Evolutionary conservation across 2,797 vertebrate genomes (phyloP).

Genomic region (Nannoperca obscura): DNA sequence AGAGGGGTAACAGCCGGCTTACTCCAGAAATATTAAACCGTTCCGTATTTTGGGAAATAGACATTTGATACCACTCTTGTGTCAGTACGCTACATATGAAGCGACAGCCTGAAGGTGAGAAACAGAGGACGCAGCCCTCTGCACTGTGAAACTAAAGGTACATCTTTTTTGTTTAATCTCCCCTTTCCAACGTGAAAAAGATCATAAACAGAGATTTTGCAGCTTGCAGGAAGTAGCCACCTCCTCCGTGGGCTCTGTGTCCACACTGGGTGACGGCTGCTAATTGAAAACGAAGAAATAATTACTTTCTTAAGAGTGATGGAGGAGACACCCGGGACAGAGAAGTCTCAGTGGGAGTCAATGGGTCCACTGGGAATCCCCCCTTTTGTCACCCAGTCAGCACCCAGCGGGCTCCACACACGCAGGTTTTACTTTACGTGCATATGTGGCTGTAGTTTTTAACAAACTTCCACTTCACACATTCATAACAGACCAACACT

Average conservation of each 20-base stretch:
- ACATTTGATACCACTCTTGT: no score
- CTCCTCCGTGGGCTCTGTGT: slow-evolving; percentile 58
- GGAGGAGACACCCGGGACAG: slow-evolving; percentile 71
- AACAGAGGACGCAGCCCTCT: no score
- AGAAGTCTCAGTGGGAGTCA: slow-evolving; percentile 45
- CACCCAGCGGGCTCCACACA: slow-evolving; percentile 46
- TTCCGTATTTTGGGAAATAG: no score
- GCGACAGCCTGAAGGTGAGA: neutral
- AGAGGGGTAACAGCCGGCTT: neutral
- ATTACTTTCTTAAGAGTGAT: slow-evolving; percentile 83
- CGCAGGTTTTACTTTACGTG: slow-evolving; percentile 8
- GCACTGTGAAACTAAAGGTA: neutral
- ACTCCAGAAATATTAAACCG: neutral
- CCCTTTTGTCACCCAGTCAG: slow-evolving; percentile 84
- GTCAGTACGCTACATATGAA: no score
- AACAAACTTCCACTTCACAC: neutral
- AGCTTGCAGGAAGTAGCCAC: slow-evolving; percentile 48
- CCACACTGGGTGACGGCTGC: slow-evolving; percentile 63
- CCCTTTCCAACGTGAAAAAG: neutral
- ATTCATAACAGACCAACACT: slow-evolving; percentile 1
- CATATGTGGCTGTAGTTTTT: neutral
- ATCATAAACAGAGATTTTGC: slow-evolving; percentile 10
- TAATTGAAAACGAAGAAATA: slow-evolving; percentile 84
- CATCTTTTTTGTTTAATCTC: neutral
- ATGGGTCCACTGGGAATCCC: slow-evolving; percentile 64